Percentiles rank a stretch among this genome's conserved stretches.
phyloP scores from a whole-genome alignment of 2,797 vertebrate genomes.

The Acanthurus tractus region DNA sequence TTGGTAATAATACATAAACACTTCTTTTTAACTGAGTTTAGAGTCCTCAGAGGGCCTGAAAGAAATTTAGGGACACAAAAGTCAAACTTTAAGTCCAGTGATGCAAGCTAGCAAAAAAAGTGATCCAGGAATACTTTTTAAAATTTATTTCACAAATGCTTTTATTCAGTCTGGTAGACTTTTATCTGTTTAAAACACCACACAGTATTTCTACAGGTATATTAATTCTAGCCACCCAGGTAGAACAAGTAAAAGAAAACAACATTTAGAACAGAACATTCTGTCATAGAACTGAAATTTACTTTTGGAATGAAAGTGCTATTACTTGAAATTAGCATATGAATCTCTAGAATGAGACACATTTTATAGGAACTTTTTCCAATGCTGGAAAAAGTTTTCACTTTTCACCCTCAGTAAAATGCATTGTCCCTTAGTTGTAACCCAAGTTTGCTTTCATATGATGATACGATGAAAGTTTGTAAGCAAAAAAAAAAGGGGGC shows the following conservation, averaged over 20 bases:
- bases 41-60: neutral
- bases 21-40: neutral
- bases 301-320: neutral
- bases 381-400: neutral
- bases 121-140: neutral
- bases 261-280: neutral
- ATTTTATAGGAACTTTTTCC: neutral
- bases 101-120: neutral
- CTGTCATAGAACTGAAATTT: neutral
- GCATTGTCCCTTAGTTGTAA: neutral
- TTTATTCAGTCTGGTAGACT: neutral
- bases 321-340: neutral
- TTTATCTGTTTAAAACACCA: neutral
- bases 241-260: neutral
- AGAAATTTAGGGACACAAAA: neutral
- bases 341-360: neutral
- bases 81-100: neutral
- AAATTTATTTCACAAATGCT: neutral
- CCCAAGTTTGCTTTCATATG: neutral
- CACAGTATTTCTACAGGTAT: neutral
- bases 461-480: constrained; percentile 5
- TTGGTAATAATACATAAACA: neutral
- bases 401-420: neutral
- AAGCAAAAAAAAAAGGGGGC: neutral
- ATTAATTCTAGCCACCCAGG: neutral